Evolutionary conservation across 2,888 invertebrate species (phyloP).

Genomic region (Noctua janthina): DNA sequence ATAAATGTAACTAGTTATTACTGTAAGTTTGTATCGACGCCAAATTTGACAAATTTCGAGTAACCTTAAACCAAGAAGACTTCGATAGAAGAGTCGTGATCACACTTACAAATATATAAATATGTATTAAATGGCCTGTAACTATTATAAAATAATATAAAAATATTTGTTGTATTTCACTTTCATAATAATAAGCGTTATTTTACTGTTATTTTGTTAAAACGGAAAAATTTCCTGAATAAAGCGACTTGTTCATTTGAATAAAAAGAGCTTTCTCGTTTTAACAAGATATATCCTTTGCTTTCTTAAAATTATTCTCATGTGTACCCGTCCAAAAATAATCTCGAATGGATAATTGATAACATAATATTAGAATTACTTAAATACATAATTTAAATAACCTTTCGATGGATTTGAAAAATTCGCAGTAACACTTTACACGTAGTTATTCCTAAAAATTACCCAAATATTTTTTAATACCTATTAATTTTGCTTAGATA

Average conservation of each 20-base stretch:
- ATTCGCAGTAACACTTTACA: slow-evolving; percentile 16
- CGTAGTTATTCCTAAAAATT: slow-evolving; percentile 7
- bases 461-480: slow-evolving; percentile 18
- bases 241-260: slow-evolving; percentile 9
- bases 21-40: neutral
- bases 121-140: neutral
- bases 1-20: neutral
- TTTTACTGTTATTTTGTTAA: neutral
- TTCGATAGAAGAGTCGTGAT: neutral
- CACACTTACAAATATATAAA: slow-evolving; percentile 1
- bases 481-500: slow-evolving; percentile 30
- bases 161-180: neutral
- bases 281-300: neutral
- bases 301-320: slow-evolving; percentile 35
- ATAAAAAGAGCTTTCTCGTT: neutral
- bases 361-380: slow-evolving; percentile 15
- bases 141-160: neutral
- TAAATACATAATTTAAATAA: slow-evolving; percentile 35
- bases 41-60: neutral
- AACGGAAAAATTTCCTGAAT: neutral
- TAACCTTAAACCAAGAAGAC: neutral
- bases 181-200: neutral
- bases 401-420: slow-evolving; percentile 37
- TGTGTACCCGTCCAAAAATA: slow-evolving; percentile 64
- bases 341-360: slow-evolving; percentile 46